Percentiles rank a stretch among this genome's conserved stretches.
Conservation (phyloP, 2,113 vertebrate genomes). For the Gymnogyps californianus region DNA sequence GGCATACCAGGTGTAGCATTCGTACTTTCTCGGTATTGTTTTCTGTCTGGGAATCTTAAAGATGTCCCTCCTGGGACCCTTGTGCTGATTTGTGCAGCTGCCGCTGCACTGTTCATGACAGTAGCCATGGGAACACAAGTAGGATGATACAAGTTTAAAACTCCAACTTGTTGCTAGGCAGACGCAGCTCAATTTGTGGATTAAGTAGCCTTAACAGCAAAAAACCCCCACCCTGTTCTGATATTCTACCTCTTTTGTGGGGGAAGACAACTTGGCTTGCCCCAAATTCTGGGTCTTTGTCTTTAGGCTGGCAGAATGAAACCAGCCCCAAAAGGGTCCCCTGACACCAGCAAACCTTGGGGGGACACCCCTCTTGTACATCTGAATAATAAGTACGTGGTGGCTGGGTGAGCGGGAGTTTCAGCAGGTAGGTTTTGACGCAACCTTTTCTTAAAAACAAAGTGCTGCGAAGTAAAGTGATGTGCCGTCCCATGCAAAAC, state of each 20-base stretch:
- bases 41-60: constrained; percentile 53
- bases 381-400: background rate
- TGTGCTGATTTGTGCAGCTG: constrained; percentile 64
- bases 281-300: background rate
- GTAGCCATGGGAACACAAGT: constrained; percentile 77
- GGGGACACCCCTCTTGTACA: background rate
- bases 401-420: background rate
- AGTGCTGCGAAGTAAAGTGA: background rate
- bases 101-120: constrained; percentile 50
- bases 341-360: background rate
- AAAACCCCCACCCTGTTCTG: background rate
- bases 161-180: constrained; percentile 76
- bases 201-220: constrained; percentile 51
- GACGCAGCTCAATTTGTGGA: constrained; percentile 42
- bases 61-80: constrained; percentile 56
- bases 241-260: background rate
- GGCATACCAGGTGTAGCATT: background rate
- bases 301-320: background rate
- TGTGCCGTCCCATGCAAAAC: background rate
- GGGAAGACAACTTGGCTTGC: background rate
- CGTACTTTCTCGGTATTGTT: background rate
- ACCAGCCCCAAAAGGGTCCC: background rate
- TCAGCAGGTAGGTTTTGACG: background rate
- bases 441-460: background rate
- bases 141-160: constrained; percentile 72